phyloP scores from a whole-genome alignment of 2,797 vertebrate species.

The Xiphorhynchus erythropygius region DNA sequence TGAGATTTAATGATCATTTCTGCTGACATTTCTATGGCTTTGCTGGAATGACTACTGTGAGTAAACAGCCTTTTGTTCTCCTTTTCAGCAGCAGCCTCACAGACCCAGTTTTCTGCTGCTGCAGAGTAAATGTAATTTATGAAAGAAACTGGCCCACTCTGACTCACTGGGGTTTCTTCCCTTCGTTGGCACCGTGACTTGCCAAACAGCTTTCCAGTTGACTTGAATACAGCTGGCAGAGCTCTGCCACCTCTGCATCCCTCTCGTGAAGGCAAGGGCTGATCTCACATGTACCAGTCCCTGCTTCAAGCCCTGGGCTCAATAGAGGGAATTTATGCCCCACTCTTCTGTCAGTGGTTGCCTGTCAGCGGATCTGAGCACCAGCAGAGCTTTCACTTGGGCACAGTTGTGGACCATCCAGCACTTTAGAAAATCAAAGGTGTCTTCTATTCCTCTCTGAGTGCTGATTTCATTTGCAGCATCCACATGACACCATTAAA shows the following conservation, averaged over 20 bases:
- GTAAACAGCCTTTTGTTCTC: constrained; percentile 57
- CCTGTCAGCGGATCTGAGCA: not conserved
- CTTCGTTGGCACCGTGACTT: not conserved
- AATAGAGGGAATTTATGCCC: constrained; percentile 53
- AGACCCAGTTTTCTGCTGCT: not conserved
- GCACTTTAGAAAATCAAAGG: not conserved
- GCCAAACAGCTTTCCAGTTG: constrained; percentile 32
- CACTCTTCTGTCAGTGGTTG: not conserved
- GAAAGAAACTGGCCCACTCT: not conserved
- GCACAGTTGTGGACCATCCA: not conserved
- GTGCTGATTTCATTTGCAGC: not conserved
- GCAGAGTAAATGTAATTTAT: constrained; percentile 24
- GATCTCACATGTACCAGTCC: constrained; percentile 32
- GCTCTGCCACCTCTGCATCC: constrained; percentile 29
- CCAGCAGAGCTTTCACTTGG: constrained; percentile 19
- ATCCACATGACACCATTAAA: not conserved
- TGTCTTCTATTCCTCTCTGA: not conserved
- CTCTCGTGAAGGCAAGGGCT: not conserved
- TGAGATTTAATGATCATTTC: constrained; percentile 38
- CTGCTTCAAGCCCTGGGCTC: constrained; percentile 6
- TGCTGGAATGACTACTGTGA: not conserved
- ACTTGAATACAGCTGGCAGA: constrained; percentile 42
- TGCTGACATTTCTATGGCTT: constrained; percentile 31
- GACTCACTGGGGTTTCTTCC: not conserved
- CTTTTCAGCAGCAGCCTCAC: not conserved